Percentiles rank a stretch among this genome's conserved stretches.
Evolutionary conservation across 2,113 vertebrate genomes (phyloP).

Genomic region (Eurystomus gularis): DNA sequence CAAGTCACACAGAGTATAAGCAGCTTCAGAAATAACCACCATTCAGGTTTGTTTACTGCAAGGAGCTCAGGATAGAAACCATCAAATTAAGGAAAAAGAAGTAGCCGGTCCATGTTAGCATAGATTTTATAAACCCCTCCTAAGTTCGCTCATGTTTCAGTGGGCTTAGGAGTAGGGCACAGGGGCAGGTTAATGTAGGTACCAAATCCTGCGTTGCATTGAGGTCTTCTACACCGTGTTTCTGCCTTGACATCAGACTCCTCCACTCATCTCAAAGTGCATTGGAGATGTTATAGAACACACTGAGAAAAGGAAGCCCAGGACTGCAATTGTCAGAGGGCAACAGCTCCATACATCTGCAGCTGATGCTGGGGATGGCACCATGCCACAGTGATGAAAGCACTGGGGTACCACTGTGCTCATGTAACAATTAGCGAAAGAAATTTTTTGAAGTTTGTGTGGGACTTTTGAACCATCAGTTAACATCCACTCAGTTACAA

Average conservation of each 20-base stretch:
- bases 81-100: slow-evolving; percentile 15
- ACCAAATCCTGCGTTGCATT: accelerated
- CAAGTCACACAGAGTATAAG: neutral
- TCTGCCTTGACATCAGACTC: neutral
- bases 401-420: accelerated
- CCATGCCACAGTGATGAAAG: accelerated
- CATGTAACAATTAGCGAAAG: accelerated
- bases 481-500: neutral
- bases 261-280: neutral
- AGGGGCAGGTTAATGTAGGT: neutral
- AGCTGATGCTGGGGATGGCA: neutral
- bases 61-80: slow-evolving; percentile 13
- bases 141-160: accelerated
- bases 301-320: neutral
- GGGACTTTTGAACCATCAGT: accelerated
- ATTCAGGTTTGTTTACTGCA: slow-evolving; percentile 50
- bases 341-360: accelerated
- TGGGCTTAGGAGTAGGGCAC: neutral
- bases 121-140: neutral
- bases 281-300: neutral
- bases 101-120: accelerated
- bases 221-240: neutral
- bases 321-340: neutral
- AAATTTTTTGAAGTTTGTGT: neutral
- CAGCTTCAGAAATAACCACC: slow-evolving; percentile 60